These are phyloP conservation scores for Petrolisthes cinctipes DNA, from an alignment of 2,888 invertebrate genomes.

Conservation along the genomic window DNA sequence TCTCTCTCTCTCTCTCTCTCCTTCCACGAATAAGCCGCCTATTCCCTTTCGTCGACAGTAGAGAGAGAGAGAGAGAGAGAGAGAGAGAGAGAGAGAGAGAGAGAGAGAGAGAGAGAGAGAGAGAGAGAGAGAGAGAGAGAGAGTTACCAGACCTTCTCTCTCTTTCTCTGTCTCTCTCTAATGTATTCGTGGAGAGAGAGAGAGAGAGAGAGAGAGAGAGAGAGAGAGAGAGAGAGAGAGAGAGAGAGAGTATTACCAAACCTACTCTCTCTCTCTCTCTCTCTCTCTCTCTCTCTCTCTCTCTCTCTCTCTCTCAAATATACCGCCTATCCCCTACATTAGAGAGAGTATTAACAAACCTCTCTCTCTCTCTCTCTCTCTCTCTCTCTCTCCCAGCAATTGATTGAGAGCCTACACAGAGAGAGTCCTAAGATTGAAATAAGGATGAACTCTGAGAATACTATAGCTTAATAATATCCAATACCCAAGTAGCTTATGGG, in stretches of 20 bases:
- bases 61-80: background rate
- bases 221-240: no score
- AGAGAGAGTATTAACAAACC: no score
- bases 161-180: no score
- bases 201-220: background rate
- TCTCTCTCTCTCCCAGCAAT: conserved; percentile 10
- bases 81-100: conserved; percentile 27
- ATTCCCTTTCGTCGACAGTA: background rate
- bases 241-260: background rate
- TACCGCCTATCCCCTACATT: no score
- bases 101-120: conserved; percentile 32
- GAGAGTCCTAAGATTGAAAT: no score
- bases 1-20: conserved; percentile 7
- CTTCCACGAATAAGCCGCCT: background rate
- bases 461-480: no score
- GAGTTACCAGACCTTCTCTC: background rate
- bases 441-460: no score
- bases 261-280: background rate
- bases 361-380: no score
- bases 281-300: background rate
- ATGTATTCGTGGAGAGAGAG: background rate
- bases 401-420: no score
- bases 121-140: conserved; percentile 10
- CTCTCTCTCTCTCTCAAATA: no score
- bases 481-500: no score